phyloP scores from a whole-genome alignment of 2,797 vertebrate genomes.

The Silurus lanzhouensis region DNA sequence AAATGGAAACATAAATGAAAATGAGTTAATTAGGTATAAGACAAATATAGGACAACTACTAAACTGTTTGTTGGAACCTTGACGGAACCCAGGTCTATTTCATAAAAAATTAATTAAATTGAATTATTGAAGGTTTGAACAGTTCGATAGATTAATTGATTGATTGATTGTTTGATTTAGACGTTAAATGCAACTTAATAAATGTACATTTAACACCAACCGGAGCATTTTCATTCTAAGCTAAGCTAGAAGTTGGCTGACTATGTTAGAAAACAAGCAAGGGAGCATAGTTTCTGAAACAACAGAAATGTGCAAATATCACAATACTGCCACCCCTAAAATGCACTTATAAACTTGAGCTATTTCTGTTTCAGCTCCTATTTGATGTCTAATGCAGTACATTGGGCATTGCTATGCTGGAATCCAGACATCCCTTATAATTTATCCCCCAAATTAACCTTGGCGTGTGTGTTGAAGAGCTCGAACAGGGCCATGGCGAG shows the following conservation, averaged over 20 bases:
- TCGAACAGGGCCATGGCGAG: conserved; percentile 90
- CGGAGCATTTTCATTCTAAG: background rate
- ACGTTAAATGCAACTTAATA: background rate
- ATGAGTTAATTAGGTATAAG: background rate
- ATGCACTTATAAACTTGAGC: conserved; percentile 1
- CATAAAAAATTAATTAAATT: too few relatives aligned
- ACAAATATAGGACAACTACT: background rate
- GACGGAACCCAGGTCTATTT: background rate
- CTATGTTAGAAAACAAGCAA: background rate
- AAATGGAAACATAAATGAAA: too few relatives aligned
- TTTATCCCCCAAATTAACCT: conserved; percentile 71
- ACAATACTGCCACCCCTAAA: background rate
- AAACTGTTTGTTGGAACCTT: background rate
- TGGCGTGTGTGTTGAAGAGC: conserved; percentile 92
- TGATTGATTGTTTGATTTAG: background rate
- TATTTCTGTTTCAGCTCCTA: background rate
- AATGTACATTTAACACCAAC: background rate
- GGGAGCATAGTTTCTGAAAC: background rate
- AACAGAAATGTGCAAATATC: background rate
- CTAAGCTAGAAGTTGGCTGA: background rate
- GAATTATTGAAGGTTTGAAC: background rate
- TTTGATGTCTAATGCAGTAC: background rate
- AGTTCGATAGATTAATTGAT: too few relatives aligned
- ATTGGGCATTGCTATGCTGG: background rate
- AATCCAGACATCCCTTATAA: background rate